Evolutionary conservation across 2,113 vertebrate genomes (phyloP).

Genomic region (Prietella phreatophila): DNA sequence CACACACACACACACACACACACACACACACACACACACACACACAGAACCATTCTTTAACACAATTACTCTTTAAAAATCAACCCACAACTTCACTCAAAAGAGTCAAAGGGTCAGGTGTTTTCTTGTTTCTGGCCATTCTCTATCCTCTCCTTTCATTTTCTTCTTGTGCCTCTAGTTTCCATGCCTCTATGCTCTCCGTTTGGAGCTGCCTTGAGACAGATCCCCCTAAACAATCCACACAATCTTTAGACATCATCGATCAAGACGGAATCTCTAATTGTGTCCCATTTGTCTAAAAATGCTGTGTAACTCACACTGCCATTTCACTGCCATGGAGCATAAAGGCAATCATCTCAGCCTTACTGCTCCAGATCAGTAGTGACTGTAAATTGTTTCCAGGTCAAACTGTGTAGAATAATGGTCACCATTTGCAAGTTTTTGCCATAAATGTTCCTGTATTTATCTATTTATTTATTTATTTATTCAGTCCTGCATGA

Average conservation of each 20-base stretch:
- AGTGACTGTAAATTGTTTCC: not conserved
- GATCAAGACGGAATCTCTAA: not conserved
- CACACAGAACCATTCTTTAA: no score
- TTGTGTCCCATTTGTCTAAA: not conserved
- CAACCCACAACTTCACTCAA: no score
- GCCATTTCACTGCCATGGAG: not conserved
- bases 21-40: not conserved
- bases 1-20: not conserved
- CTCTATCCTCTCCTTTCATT: not conserved
- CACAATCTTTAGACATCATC: not conserved
- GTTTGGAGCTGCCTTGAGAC: not conserved
- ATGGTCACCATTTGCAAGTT: not conserved
- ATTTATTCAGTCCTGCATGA: not conserved
- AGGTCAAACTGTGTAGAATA: not conserved
- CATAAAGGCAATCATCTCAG: not conserved
- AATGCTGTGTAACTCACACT: not conserved
- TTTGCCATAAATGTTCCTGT: not conserved
- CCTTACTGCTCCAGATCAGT: not conserved
- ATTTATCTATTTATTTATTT: not conserved
- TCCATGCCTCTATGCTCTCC: no score
- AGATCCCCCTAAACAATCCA: not conserved
- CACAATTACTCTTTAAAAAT: not conserved
- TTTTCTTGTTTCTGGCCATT: not conserved
- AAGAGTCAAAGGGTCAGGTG: not conserved
- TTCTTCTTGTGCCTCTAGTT: not conserved